Percentiles rank a stretch among this genome's conserved stretches.
phyloP scores from a whole-genome alignment of 2,797 vertebrate species.

The Graptemys geographica region DNA sequence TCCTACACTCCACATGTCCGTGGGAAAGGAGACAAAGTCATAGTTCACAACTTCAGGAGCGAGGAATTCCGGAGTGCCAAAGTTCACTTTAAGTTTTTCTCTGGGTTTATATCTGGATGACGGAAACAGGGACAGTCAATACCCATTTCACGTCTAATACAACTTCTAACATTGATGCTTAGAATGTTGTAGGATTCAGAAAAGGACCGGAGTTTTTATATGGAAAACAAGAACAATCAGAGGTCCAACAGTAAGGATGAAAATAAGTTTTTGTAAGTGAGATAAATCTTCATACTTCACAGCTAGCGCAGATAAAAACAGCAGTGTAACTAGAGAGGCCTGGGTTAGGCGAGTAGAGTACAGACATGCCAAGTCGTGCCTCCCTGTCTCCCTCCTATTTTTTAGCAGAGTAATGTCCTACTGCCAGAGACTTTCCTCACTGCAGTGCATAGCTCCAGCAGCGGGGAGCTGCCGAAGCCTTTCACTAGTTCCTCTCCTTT shows the following conservation, averaged over 20 bases:
- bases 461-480: too few species aligned
- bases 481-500: too few species aligned
- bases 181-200: background rate
- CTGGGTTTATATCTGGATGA: slow-evolving; percentile 93
- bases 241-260: slow-evolving; percentile 2
- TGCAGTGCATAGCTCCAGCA: too few species aligned
- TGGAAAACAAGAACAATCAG: slow-evolving; percentile 20
- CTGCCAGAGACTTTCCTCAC: background rate
- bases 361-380: background rate
- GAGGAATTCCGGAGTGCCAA: slow-evolving; percentile 98
- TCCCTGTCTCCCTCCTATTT: background rate
- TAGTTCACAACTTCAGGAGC: slow-evolving; percentile 98
- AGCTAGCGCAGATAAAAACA: background rate
- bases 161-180: background rate
- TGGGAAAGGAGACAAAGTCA: slow-evolving; percentile 98
- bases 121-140: slow-evolving; percentile 41
- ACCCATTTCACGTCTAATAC: background rate
- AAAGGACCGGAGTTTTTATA: background rate
- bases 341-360: background rate
- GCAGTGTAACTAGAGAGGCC: background rate
- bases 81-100: slow-evolving; percentile 96
- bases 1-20: slow-evolving; percentile 98
- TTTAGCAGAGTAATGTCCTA: background rate
- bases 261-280: slow-evolving; percentile 12
- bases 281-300: background rate